Base-by-base conservation (phyloP, 2,888 invertebrate species). In the Leptothorax acervorum region DNA sequence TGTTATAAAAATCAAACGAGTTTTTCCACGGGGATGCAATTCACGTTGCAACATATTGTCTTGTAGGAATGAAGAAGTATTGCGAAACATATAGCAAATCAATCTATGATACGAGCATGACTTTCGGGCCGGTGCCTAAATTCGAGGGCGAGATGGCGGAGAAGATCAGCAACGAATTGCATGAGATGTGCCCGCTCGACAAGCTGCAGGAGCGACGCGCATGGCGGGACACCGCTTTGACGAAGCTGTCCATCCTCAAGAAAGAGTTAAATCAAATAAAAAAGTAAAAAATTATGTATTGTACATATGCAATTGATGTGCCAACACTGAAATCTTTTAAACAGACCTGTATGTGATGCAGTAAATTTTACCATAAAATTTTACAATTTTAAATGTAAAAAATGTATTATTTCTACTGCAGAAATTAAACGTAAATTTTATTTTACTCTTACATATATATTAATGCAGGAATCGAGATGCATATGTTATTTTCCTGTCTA, bases 201-300 rank as follows among this genome's bases (percentile, higher is more conserved):
- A 96, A 97, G 90, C 95, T 99, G 76, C 96, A 96, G 78, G 97
- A 97, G 84, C 95, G 98, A 86, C 96, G 98, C 42, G 96, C 96
- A 0, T 98, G 98, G 97, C 96, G 99, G 31, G 98, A 99, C 93
- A 96, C 96, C 51, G 97, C 98, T 88, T 96, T 99, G 31, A 98
- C 98, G 0, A 97, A 97, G 84, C 95, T 99, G 15, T 97, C 98
- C 39, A 95, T 97, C 83, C 95, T 99, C 81, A 98, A 98, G 94
- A 97, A 97, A 88, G 96, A 97, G 92, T 96, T 97, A 95, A 96
- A 96, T 83, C 93, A 94, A 45, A 68, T 28, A 12, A 74, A 86
- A 53, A 53, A 42, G 57, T 85, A 12, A 84, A 84, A 83, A 75
- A 11, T 48, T 60, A 57, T 42, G 5, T 39, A 28, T 55, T 55